phyloP scores from a whole-genome alignment of 2,888 invertebrate genomes.

The Silvanus unidentatus region DNA sequence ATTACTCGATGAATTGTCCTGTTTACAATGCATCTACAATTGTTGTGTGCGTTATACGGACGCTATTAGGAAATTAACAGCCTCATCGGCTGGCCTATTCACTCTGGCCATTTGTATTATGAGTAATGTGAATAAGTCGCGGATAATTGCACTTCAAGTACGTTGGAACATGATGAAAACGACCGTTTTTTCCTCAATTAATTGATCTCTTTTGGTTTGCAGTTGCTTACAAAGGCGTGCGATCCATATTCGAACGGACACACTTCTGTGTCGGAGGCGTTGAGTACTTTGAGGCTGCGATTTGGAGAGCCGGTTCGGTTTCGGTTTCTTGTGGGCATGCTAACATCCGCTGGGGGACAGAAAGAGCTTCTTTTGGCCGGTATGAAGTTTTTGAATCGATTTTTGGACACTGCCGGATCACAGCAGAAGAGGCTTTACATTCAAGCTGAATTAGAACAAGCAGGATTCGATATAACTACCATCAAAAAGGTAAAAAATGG shows the following conservation, averaged over 20 bases:
- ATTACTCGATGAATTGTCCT: slow-evolving; percentile 80
- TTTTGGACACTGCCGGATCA: slow-evolving; percentile 69
- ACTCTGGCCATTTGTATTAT: slow-evolving; percentile 82
- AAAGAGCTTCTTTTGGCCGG: slow-evolving; percentile 74
- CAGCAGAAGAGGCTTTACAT: slow-evolving; percentile 75
- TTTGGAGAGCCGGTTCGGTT: slow-evolving; percentile 92
- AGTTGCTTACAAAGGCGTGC: slow-evolving; percentile 81
- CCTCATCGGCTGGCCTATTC: slow-evolving; percentile 75
- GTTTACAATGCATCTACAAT: slow-evolving; percentile 79
- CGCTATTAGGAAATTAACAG: slow-evolving; percentile 68
- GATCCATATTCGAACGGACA: slow-evolving; percentile 72
- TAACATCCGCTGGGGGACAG: slow-evolving; percentile 65
- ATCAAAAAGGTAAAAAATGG: slow-evolving; percentile 51
- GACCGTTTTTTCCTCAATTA: slow-evolving; percentile 8
- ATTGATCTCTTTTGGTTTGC: slow-evolving; percentile 29
- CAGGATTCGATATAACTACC: slow-evolving; percentile 64
- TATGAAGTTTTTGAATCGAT: slow-evolving; percentile 76
- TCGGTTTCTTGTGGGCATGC: slow-evolving; percentile 82
- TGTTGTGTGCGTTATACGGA: slow-evolving; percentile 76
- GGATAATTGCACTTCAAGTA: slow-evolving; percentile 82
- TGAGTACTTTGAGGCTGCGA: slow-evolving; percentile 79
- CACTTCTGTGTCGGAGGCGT: slow-evolving; percentile 81
- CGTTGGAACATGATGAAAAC: too few species aligned
- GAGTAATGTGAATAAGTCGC: slow-evolving; percentile 78
- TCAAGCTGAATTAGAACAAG: slow-evolving; percentile 78